Base-by-base conservation (phyloP, 2,797 vertebrate species). In the Clarias laeviceps region DNA sequence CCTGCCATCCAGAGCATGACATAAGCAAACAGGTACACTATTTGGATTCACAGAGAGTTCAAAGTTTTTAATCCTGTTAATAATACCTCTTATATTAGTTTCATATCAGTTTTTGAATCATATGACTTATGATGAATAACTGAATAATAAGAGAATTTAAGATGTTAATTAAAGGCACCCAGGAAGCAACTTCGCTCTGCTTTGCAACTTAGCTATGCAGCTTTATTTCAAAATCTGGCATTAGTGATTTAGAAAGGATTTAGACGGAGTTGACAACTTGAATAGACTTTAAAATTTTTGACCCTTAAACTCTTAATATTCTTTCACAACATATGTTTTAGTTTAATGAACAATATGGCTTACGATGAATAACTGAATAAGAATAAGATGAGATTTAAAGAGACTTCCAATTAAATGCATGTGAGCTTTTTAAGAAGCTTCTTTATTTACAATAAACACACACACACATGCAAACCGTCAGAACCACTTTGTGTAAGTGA, bases 371-470 rank as follows among this genome's bases (percentile, higher is more conserved):
- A 56, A 29, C 15, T 45, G 22, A 79, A 62, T n/a, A 27, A 40
- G n/a, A 27, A 29, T 50, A 65, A 50, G 27, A 12, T 68, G 50
- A 64, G 72, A 72, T 50, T 45, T 88, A 90, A 91, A 82, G 85
- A 94, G 88, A 88, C 89, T 88, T 87, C 57, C 74, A 90, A 91
- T 88, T 87, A 94, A 91, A 92, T 92, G 89, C 91, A 94, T 88
- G 92, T 90, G 87, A 89, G 59, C 34, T n/a, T 27, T 91, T 88
- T 86, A 81, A 81, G 81, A 85, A 89, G 70, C 85, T 61, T 66
- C 64, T 66, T 57, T 77, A 80, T 91, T 62, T 12, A 40, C 32
- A 37, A 73, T 59, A 12, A 24, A 32, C 73, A 65, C 61, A 79
- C 34, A 45, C 61, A 45, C 73, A 40, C 3, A 72, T 29, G 56